Percentiles rank a stretch among this genome's conserved stretches.
Conservation (phyloP, 2,888 invertebrate species). For the Amphimallon solstitiale region DNA sequence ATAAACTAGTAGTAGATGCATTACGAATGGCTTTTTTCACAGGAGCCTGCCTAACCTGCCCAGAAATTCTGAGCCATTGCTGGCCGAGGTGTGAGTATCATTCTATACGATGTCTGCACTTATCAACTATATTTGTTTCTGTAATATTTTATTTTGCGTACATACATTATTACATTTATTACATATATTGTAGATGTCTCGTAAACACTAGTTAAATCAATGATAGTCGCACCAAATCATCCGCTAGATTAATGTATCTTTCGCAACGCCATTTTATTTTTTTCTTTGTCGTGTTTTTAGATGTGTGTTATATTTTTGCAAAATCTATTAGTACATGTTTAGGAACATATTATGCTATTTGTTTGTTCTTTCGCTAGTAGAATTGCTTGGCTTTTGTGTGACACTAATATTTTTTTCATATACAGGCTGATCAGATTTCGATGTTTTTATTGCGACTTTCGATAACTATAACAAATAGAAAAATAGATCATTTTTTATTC, state of each 20-base stretch:
- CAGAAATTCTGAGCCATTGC: slow-evolving; percentile 40
- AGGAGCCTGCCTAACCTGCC: slow-evolving; percentile 43
- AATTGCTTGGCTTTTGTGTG: neutral
- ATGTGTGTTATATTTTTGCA: too few relatives aligned
- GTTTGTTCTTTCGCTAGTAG: neutral
- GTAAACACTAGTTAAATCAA: neutral
- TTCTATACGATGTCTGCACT: slow-evolving; percentile 17
- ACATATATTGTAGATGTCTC: neutral
- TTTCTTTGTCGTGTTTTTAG: too few relatives aligned
- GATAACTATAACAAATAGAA: too few relatives aligned
- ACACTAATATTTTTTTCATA: neutral
- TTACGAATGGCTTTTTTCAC: slow-evolving; percentile 43
- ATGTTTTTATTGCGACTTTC: too few relatives aligned
- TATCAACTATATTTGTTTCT: neutral
- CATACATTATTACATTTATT: neutral
- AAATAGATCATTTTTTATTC: too few relatives aligned
- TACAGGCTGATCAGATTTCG: too few relatives aligned
- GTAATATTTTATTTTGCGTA: slow-evolving; percentile 10
- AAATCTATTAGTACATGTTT: too few relatives aligned
- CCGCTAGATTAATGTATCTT: neutral
- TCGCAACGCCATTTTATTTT: too few relatives aligned
- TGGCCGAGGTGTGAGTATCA: slow-evolving; percentile 43
- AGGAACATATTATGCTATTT: neutral
- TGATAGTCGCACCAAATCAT: neutral
- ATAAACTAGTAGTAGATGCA: slow-evolving; percentile 23